phyloP scores from a whole-genome alignment of 1,140 invertebrate species.

The Hyles euphorbiae region DNA sequence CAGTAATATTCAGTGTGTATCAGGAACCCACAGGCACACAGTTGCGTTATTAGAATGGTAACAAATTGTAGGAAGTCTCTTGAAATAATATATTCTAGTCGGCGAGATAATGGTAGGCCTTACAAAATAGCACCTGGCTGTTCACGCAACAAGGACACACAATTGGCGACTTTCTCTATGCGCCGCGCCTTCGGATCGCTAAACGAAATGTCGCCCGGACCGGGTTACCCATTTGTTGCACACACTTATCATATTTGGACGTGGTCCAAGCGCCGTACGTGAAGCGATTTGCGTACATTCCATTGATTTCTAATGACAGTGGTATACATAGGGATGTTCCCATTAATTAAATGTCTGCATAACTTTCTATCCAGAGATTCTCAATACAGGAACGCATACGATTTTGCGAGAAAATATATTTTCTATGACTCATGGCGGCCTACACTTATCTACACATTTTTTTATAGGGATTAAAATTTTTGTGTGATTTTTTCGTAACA shows the following conservation, averaged over 20 bases:
- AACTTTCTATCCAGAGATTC: background rate
- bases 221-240: slow-evolving; percentile 47
- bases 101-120: slow-evolving; percentile 8
- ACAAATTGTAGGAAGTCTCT: no score
- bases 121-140: slow-evolving; percentile 14
- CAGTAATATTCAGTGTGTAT: no score
- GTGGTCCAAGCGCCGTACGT: slow-evolving; percentile 22
- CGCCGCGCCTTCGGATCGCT: slow-evolving; percentile 26
- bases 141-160: slow-evolving; percentile 40
- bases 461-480: no score
- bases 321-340: no score
- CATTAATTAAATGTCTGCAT: background rate
- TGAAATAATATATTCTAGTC: slow-evolving; percentile 1
- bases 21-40: no score
- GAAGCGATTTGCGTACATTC: slow-evolving; percentile 17
- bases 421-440: no score
- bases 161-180: slow-evolving; percentile 44
- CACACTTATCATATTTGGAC: slow-evolving; percentile 45
- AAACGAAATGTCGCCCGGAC: slow-evolving; percentile 40
- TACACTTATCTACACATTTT: no score
- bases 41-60: no score
- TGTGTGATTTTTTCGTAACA: no score
- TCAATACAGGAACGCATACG: background rate
- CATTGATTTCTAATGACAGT: slow-evolving; percentile 4
- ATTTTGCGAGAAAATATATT: no score